Percentiles rank a stretch among this genome's conserved stretches.
Evolutionary conservation across 2,888 invertebrate genomes (phyloP).

Genomic region (Tethea ocularis): DNA sequence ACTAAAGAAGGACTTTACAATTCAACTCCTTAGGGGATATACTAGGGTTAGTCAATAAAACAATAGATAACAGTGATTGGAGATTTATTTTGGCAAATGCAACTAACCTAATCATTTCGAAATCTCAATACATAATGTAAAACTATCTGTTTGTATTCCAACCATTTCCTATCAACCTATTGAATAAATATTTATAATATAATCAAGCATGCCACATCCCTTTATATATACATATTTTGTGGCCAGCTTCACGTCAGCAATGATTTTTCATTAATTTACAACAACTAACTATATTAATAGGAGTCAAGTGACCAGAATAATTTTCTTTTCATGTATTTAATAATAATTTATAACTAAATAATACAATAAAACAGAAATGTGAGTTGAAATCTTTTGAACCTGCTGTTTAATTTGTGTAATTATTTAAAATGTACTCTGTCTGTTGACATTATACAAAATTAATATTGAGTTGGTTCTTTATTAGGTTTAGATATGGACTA

Average conservation of each 20-base stretch:
- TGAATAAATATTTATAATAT: constrained; percentile 66
- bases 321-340: constrained; percentile 54
- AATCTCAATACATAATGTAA: constrained; percentile 76
- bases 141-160: constrained; percentile 60
- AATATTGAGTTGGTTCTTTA: neutral
- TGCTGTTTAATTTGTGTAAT: constrained; percentile 17
- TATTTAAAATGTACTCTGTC: constrained; percentile 8
- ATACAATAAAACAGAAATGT: constrained; percentile 44
- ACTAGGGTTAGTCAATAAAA: neutral
- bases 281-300: constrained; percentile 63
- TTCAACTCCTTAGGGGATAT: neutral
- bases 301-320: constrained; percentile 75
- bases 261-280: constrained; percentile 42
- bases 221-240: constrained; percentile 60
- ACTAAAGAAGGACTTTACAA: too few relatives aligned
- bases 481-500: neutral
- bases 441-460: neutral
- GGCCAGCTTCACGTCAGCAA: constrained; percentile 24
- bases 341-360: constrained; percentile 59
- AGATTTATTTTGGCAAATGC: constrained; percentile 83
- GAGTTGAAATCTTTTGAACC: constrained; percentile 28
- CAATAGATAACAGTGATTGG: constrained; percentile 70
- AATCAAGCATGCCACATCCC: constrained; percentile 52
- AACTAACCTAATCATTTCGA: constrained; percentile 76
- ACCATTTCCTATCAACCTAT: constrained; percentile 46